Base-by-base conservation (phyloP, 2,888 invertebrate genomes). In the Diadromus collaris region DNA sequence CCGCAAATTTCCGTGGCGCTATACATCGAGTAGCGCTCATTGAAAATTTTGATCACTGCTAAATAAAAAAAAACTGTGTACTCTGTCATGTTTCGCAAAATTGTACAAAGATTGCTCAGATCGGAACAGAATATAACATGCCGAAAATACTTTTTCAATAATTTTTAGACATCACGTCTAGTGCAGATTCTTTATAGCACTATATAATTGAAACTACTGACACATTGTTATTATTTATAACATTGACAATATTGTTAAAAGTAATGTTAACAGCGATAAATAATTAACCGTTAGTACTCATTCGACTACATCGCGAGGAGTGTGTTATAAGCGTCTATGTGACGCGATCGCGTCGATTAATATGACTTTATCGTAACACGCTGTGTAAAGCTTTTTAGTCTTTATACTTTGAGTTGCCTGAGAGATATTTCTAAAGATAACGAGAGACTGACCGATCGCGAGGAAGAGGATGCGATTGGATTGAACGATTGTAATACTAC, bases 371-470 rank as follows among this genome's bases (percentile, higher is more conserved):
- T 61, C 65, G 71, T 71, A 65, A 46, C 21, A 74, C 67, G 75
- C 75, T 75, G 71, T 68, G 71, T 41, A 69, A 75, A 60, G 60
- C 54, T 76, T 73, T 76, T 68, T 44, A 67, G 44, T 60, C 46
- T 64, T 58, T 69, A n/a, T 51, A 58, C 24, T 64, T 38, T 72
- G 41, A 60, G 56, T 76, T 69, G 71, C 51, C 72, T 60, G 58
- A 63, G 34, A 61, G 65, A 61, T 56, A 68, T 71, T 67, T 75
- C 27, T 74, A 72, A 72, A 56, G 63, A 76, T 64, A 69, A 71
- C 54, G 76, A 76, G 58, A 76, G 79, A 79, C 79, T 76, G 79
- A 79, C 60, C 67, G 70, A 75, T 70, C 70, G 71, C 67, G 74
- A 19, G 29, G 16, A 60, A 51, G 32, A 10, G 58, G n/a, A 29